Conservation (phyloP, 1,140 invertebrate genomes). For the Drosophila lowei region DNA sequence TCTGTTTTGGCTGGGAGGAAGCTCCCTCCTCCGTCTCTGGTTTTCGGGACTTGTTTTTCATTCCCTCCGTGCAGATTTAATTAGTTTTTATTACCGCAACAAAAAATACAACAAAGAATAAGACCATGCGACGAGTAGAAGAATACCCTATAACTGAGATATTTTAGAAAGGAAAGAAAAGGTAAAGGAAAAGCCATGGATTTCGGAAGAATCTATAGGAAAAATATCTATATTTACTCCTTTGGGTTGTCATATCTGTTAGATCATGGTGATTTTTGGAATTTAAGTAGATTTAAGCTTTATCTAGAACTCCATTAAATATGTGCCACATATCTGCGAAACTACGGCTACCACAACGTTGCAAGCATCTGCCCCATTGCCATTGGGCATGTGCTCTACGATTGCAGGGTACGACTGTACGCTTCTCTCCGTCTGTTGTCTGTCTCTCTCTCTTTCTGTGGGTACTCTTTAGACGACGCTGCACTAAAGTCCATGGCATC, state of each 20-base stretch:
- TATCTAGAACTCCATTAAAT: too few species aligned
- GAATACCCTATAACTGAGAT: too few species aligned
- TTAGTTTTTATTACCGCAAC: constrained; percentile 76
- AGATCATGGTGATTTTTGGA: neutral
- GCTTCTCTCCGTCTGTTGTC: constrained; percentile 1
- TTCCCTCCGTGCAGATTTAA: constrained; percentile 63
- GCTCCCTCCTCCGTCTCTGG: neutral
- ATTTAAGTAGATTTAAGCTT: constrained; percentile 2
- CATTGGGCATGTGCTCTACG: too few species aligned
- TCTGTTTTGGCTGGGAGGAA: neutral
- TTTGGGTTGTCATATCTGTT: too few species aligned
- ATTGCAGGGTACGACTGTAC: constrained; percentile 47
- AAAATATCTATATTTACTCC: neutral
- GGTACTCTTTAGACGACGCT: constrained; percentile 9
- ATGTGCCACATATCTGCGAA: too few species aligned
- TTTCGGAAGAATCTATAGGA: neutral
- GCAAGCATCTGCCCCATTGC: too few species aligned
- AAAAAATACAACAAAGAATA: constrained; percentile 27
- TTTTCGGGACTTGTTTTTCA: constrained; percentile 43
- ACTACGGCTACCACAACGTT: too few species aligned
- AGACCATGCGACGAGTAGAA: too few species aligned
- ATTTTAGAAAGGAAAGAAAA: neutral
- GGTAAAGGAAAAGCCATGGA: too few species aligned
- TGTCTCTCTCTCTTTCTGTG: constrained; percentile 2
- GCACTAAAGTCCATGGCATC: neutral